A percentile compares a stretch with the other conserved stretches of the same genome.
phyloP scores from a whole-genome alignment of 2,888 invertebrate genomes.

The Nasonovia ribisnigri region DNA sequence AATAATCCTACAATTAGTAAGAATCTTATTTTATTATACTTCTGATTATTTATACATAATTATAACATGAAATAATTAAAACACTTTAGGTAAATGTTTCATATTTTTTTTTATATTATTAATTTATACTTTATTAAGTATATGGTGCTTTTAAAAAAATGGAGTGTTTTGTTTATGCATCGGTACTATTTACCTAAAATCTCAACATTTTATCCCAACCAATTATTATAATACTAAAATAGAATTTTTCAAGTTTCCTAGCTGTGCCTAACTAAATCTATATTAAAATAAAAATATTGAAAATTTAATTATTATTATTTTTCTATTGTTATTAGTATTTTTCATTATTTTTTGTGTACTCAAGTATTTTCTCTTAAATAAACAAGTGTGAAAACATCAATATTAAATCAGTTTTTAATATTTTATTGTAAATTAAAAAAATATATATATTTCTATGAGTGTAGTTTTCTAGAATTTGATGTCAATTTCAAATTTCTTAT shows the following conservation, averaged over 20 bases:
- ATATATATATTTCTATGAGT: background rate
- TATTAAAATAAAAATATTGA: constrained; percentile 41
- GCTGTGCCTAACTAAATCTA: constrained; percentile 15
- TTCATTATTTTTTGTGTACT: constrained; percentile 46
- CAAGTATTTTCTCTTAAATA: constrained; percentile 47
- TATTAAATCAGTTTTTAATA: constrained; percentile 23
- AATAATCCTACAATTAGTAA: background rate
- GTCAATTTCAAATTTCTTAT: constrained; percentile 41
- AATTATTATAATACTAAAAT: constrained; percentile 19
- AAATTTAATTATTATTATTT: constrained; percentile 8
- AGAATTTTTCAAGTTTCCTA: background rate
- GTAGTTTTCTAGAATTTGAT: constrained; percentile 49
- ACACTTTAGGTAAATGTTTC: background rate
- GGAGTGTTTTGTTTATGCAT: constrained; percentile 64
- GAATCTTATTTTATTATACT: background rate
- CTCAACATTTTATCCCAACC: background rate
- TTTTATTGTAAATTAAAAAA: constrained; percentile 20
- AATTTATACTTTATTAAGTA: background rate
- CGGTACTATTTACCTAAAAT: constrained; percentile 58
- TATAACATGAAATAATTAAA: background rate
- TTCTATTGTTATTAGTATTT: constrained; percentile 50
- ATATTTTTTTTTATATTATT: background rate
- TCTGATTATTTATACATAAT: background rate
- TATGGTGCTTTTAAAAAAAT: constrained; percentile 17
- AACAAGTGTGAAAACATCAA: constrained; percentile 36